phyloP scores from a whole-genome alignment of 2,113 vertebrate species.

The Nyctereutes procyonoides region DNA sequence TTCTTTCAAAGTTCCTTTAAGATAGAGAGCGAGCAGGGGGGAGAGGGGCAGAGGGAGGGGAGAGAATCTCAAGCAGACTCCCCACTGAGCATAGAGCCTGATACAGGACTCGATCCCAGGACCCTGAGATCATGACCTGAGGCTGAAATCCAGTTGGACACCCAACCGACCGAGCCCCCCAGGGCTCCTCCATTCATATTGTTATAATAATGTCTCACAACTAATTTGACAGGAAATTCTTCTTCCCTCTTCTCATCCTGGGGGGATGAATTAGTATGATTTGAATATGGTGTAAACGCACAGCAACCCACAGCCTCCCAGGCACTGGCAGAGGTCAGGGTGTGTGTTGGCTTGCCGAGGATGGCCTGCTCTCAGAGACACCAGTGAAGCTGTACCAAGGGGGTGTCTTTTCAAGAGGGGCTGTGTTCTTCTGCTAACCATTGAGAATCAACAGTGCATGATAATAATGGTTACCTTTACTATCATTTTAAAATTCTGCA shows the following conservation, averaged over 20 bases:
- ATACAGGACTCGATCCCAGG: background rate
- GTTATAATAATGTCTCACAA: background rate
- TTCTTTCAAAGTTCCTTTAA: background rate
- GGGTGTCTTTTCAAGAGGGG: background rate
- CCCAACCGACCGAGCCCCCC: background rate
- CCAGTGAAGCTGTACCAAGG: background rate
- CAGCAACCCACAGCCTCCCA: background rate
- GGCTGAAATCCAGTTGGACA: background rate
- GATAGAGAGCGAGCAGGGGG: background rate
- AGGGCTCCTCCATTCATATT: background rate
- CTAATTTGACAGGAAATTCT: background rate
- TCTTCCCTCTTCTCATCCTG: background rate
- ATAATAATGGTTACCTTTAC: background rate
- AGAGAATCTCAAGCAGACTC: background rate
- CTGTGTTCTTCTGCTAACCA: background rate
- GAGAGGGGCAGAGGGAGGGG: background rate
- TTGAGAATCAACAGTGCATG: background rate
- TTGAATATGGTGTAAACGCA: background rate
- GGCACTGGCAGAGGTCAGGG: background rate
- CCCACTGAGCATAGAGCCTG: background rate
- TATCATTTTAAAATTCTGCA: background rate
- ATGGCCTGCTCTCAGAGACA: fast-evolving
- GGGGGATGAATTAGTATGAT: fast-evolving
- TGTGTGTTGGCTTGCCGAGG: background rate
- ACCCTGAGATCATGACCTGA: background rate